Evolutionary conservation across 2,797 vertebrate genomes (phyloP).

Genomic region (Falco naumanni): DNA sequence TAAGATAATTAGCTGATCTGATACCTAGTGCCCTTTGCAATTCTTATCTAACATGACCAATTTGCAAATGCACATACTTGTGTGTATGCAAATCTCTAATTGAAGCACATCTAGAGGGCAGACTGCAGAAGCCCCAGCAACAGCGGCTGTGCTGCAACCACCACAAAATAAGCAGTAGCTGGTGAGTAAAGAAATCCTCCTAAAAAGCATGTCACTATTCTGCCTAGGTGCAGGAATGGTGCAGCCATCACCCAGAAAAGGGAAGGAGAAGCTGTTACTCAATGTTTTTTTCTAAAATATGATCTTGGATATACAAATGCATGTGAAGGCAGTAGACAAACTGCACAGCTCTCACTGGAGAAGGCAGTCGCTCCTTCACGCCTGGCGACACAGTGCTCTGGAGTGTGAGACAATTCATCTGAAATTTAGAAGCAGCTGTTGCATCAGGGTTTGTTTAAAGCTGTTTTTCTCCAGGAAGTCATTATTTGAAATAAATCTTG

Average conservation of each 20-base stretch:
- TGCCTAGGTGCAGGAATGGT: background rate
- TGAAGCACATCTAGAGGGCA: background rate
- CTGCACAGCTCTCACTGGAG: background rate
- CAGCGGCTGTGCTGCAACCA: fast-evolving
- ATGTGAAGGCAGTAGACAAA: background rate
- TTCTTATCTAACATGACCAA: slow-evolving; percentile 1
- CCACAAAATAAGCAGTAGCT: background rate
- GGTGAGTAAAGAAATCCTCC: background rate
- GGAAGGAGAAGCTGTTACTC: background rate
- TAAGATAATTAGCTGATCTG: slow-evolving; percentile 28
- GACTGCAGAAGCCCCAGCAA: background rate
- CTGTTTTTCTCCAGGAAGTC: background rate
- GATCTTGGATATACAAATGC: background rate
- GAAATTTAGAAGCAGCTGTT: slow-evolving; percentile 21
- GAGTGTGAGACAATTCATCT: background rate
- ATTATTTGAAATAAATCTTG: slow-evolving; percentile 28
- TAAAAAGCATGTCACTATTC: background rate
- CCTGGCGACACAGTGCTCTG: fast-evolving
- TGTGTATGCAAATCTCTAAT: background rate
- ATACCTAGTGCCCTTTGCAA: background rate
- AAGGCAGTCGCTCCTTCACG: background rate
- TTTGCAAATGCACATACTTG: background rate
- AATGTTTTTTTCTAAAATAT: background rate
- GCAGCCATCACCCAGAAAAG: background rate
- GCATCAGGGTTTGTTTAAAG: background rate